Percentiles rank a stretch among this genome's conserved stretches.
Evolutionary conservation across 2,797 vertebrate species (phyloP).

Genomic region (Micropoecilia bifurca): DNA sequence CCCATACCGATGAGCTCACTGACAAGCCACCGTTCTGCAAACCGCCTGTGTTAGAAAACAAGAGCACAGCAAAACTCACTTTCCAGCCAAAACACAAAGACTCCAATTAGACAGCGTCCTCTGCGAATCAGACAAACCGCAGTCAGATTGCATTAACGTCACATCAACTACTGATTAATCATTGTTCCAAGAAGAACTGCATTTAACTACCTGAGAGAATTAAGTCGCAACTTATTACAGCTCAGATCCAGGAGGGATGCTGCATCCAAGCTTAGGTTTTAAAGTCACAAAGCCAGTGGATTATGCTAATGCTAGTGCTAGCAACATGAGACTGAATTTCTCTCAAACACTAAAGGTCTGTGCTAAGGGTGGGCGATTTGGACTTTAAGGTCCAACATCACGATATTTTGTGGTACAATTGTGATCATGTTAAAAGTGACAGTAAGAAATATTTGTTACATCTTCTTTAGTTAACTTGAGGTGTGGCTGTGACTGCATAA

Average conservation of each 20-base stretch:
- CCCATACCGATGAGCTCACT: conserved; percentile 36
- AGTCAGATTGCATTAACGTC: neutral
- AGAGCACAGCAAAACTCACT: conserved; percentile 23
- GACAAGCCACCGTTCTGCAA: conserved; percentile 48
- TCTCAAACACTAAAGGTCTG: neutral
- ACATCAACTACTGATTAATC: neutral
- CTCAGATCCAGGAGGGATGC: neutral
- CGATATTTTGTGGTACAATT: too few species aligned
- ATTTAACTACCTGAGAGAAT: neutral
- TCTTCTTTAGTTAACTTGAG: too few species aligned
- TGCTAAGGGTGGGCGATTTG: too few species aligned
- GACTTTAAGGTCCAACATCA: too few species aligned
- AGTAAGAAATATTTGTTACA: too few species aligned
- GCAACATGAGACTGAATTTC: neutral
- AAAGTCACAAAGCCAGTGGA: neutral
- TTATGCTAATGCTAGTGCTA: neutral
- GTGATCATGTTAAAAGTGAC: too few species aligned
- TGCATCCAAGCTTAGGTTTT: neutral
- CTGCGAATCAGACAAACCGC: neutral
- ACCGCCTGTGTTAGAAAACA: conserved; percentile 34
- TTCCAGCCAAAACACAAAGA: conserved; percentile 8
- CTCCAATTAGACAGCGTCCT: neutral
- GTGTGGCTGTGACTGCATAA: too few species aligned
- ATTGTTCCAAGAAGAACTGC: neutral
- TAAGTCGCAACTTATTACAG: neutral